These are phyloP conservation scores for Isaurus tuberculatus DNA, from an alignment of 92 coral and sea anemone species.

Conservation along the genomic window DNA sequence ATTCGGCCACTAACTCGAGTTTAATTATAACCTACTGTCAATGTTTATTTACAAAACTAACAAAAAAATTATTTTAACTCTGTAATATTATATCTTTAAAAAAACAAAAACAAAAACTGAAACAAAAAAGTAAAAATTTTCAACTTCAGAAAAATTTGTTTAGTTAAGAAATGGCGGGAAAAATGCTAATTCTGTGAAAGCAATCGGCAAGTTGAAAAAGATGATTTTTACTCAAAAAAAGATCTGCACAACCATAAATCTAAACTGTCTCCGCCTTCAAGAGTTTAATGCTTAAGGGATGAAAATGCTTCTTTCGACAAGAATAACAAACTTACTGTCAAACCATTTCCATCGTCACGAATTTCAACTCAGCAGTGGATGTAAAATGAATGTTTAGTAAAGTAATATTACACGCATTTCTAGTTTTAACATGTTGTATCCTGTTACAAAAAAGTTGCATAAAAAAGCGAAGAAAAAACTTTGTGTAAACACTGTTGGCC, in stretches of 20 bases:
- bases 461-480: no score
- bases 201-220: background rate
- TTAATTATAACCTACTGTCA: background rate
- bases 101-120: background rate
- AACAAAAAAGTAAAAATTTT: background rate
- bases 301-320: background rate
- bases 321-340: background rate
- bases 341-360: no score
- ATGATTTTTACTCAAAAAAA: background rate
- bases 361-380: no score
- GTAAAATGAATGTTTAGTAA: no score
- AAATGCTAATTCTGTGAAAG: background rate
- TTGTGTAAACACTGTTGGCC: no score
- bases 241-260: background rate
- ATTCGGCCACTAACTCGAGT: no score
- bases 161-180: conserved; percentile 19
- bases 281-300: background rate
- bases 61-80: background rate
- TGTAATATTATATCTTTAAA: background rate
- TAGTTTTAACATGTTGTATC: no score
- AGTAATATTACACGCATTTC: no score
- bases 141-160: background rate
- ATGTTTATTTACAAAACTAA: background rate
- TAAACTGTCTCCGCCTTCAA: conserved; percentile 11
- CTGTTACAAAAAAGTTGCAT: no score